Evolutionary conservation across 2,113 vertebrate species (phyloP).

Genomic region (Cyrtonyx montezumae): DNA sequence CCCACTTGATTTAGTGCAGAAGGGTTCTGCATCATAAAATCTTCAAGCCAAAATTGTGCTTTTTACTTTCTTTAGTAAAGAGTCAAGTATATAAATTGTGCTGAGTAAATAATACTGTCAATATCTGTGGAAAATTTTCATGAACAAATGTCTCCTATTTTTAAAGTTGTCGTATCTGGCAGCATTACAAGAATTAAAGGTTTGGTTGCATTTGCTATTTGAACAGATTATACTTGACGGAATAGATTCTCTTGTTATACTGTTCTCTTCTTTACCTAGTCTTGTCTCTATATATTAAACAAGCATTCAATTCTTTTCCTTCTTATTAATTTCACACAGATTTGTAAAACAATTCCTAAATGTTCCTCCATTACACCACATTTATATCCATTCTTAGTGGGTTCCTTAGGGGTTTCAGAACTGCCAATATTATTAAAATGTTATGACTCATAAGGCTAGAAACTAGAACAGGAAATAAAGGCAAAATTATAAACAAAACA

Average conservation of each 20-base stretch:
- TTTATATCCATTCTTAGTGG: slow-evolving; percentile 6
- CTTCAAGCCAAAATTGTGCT: neutral
- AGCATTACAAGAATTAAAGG: neutral
- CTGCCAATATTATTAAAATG: neutral
- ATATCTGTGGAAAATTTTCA: neutral
- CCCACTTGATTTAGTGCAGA: neutral
- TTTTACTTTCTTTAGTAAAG: slow-evolving; percentile 21
- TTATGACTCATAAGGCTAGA: neutral
- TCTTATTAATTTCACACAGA: slow-evolving; percentile 4
- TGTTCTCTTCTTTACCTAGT: neutral
- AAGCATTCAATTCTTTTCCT: slow-evolving; percentile 1
- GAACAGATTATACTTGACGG: neutral
- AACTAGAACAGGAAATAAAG: slow-evolving; percentile 8
- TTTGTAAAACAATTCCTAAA: slow-evolving; percentile 31
- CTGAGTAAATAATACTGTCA: slow-evolving; percentile 29
- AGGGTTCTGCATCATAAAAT: neutral
- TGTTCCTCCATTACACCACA: neutral
- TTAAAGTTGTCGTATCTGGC: neutral
- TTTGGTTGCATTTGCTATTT: neutral
- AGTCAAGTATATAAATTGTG: neutral
- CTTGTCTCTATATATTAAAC: neutral
- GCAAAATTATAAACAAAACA: slow-evolving; percentile 1
- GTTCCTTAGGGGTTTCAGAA: slow-evolving; percentile 34
- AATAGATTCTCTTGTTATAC: neutral
- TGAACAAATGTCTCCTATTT: neutral